A percentile compares a stretch with the other conserved stretches of the same genome.
Conservation (phyloP, 2,797 vertebrate species). For the Chelonia mydas region DNA sequence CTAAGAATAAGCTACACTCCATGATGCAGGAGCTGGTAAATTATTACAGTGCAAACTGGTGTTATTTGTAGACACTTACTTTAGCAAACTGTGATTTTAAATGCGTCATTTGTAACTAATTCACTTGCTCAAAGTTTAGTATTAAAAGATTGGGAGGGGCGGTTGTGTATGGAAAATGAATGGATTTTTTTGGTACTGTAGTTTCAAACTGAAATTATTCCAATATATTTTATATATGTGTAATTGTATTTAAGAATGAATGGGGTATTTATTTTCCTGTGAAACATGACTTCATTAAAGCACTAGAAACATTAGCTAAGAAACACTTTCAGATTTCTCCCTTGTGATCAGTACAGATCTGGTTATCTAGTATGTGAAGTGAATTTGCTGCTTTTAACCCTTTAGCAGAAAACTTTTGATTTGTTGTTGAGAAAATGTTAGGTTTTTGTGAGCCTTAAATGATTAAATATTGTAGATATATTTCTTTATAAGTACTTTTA, state of each 20-base stretch:
- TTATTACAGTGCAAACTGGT: slow-evolving; percentile 52
- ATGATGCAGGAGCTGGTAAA: slow-evolving; percentile 75
- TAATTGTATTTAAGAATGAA: slow-evolving; percentile 64
- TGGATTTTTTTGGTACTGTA: slow-evolving; percentile 65
- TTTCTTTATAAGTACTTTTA: slow-evolving; percentile 72
- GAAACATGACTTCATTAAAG: slow-evolving; percentile 3
- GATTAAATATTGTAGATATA: slow-evolving; percentile 68
- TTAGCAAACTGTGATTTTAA: slow-evolving; percentile 64
- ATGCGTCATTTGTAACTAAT: slow-evolving; percentile 34
- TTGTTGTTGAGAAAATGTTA: slow-evolving; percentile 60
- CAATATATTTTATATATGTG: slow-evolving; percentile 71
- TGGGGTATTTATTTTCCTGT: slow-evolving; percentile 59
- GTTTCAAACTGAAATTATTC: slow-evolving; percentile 70
- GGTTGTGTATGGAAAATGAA: slow-evolving; percentile 59
- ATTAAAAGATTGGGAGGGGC: background rate
- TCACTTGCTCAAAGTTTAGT: slow-evolving; percentile 19
- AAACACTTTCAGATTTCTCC: slow-evolving; percentile 66
- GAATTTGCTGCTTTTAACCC: slow-evolving; percentile 72
- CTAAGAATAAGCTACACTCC: slow-evolving; percentile 75
- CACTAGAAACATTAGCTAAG: slow-evolving; percentile 56
- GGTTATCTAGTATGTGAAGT: slow-evolving; percentile 71
- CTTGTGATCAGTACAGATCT: slow-evolving; percentile 66
- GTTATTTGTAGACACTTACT: slow-evolving; percentile 71
- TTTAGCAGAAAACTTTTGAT: slow-evolving; percentile 62
- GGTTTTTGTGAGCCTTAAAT: slow-evolving; percentile 80